Conservation (phyloP, 2,113 vertebrate species). For the Onychostoma macrolepis region DNA sequence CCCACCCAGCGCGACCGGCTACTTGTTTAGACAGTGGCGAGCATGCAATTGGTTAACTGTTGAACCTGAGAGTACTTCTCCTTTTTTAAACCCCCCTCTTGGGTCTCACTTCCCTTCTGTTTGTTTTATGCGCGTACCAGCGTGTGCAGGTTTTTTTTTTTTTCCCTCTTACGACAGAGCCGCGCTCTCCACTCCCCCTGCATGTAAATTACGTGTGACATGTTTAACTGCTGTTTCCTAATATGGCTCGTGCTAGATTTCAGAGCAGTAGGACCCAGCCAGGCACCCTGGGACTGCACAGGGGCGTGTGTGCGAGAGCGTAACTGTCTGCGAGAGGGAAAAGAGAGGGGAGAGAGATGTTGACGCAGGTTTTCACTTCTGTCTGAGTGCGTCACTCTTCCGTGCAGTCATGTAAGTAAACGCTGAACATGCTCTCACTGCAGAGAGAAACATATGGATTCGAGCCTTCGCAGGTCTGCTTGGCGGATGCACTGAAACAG, state of each 20-base stretch:
- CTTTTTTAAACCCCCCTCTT: slow-evolving; percentile 7
- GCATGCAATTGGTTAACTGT: slow-evolving; percentile 41
- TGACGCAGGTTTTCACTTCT: slow-evolving; percentile 57
- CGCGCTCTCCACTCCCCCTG: slow-evolving; percentile 67
- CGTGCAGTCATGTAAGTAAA: slow-evolving; percentile 56
- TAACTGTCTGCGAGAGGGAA: slow-evolving; percentile 56
- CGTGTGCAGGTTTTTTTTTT: slow-evolving; percentile 46
- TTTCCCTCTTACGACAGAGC: not conserved
- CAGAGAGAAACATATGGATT: slow-evolving; percentile 34
- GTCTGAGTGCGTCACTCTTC: slow-evolving; percentile 56
- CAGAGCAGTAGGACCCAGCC: slow-evolving; percentile 80
- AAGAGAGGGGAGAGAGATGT: slow-evolving; percentile 47
- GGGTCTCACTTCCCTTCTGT: slow-evolving; percentile 44
- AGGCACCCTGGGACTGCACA: slow-evolving; percentile 78
- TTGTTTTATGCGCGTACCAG: slow-evolving; percentile 59
- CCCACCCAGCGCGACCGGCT: not conserved
- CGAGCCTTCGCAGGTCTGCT: not conserved
- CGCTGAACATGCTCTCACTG: slow-evolving; percentile 30
- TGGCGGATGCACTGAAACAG: not conserved
- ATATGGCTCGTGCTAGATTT: slow-evolving; percentile 86
- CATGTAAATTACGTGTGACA: slow-evolving; percentile 87
- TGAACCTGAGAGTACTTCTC: slow-evolving; percentile 14
- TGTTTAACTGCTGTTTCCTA: slow-evolving; percentile 84
- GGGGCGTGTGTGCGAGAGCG: slow-evolving; percentile 70
- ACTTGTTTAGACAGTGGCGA: slow-evolving; percentile 56